phyloP scores from a whole-genome alignment of 2,888 invertebrate genomes.

The Polyommatus icarus region DNA sequence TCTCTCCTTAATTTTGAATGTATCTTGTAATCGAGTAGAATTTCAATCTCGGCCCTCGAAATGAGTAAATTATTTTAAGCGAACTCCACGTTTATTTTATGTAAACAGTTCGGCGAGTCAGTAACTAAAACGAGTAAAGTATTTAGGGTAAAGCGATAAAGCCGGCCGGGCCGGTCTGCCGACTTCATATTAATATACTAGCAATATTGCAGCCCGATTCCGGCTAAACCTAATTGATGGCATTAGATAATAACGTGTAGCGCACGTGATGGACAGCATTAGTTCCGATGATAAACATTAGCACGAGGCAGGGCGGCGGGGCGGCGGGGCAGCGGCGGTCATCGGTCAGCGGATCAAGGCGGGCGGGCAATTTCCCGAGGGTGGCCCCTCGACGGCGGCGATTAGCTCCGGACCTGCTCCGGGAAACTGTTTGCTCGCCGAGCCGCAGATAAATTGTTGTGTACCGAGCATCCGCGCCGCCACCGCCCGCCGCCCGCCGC shows the following conservation, averaged over 20 bases:
- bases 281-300: constrained; percentile 38
- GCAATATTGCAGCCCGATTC: not conserved
- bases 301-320: constrained; percentile 40
- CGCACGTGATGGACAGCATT: constrained; percentile 23
- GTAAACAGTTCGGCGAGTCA: not conserved
- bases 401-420: constrained; percentile 38
- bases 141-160: not conserved
- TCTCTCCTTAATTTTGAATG: constrained; percentile 30
- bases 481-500: not conserved
- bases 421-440: constrained; percentile 37
- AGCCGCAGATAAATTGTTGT: constrained; percentile 37
- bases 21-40: constrained; percentile 31
- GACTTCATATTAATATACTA: constrained; percentile 7
- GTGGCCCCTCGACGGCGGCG: constrained; percentile 36
- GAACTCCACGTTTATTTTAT: not conserved
- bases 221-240: constrained; percentile 5
- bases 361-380: constrained; percentile 43
- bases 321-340: constrained; percentile 39
- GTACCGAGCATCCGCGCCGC: constrained; percentile 29
- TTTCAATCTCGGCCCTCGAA: constrained; percentile 26
- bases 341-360: constrained; percentile 44
- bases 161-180: not conserved
- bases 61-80: not conserved
- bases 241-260: constrained; percentile 17
- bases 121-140: not conserved